A percentile compares a stretch with the other conserved stretches of the same genome.
These are phyloP conservation scores for Hesperia comma DNA, from an alignment of 2,888 invertebrate species.

Conservation along the genomic window DNA sequence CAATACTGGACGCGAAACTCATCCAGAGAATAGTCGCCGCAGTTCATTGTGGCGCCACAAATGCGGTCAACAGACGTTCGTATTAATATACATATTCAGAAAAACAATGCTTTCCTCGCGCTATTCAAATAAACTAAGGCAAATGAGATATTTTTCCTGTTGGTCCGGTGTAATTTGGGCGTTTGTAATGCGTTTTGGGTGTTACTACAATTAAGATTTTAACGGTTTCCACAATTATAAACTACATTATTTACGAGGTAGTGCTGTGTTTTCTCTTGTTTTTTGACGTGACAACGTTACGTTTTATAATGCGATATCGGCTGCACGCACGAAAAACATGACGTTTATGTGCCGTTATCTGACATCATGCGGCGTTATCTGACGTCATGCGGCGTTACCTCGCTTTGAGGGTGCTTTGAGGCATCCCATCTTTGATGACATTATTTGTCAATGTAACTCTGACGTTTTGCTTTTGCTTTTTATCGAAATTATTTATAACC, in stretches of 20 bases:
- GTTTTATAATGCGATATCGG: too few species aligned
- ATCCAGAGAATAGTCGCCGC: slow-evolving; percentile 76
- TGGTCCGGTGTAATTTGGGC: slow-evolving; percentile 52
- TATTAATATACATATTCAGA: slow-evolving; percentile 79
- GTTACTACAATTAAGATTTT: slow-evolving; percentile 22
- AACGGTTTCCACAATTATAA: slow-evolving; percentile 9
- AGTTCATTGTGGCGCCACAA: slow-evolving; percentile 77
- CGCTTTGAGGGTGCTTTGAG: too few species aligned
- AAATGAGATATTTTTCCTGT: slow-evolving; percentile 69
- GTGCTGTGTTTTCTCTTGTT: neutral
- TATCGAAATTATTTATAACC: too few species aligned
- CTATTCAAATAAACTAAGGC: slow-evolving; percentile 76
- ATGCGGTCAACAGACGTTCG: slow-evolving; percentile 78
- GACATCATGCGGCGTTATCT: too few species aligned
- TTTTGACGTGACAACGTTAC: too few species aligned
- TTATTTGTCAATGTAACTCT: too few species aligned
- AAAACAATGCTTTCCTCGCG: slow-evolving; percentile 76
- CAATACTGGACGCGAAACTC: slow-evolving; percentile 83
- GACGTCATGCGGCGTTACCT: too few species aligned
- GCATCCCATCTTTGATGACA: too few species aligned
- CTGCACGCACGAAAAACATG: too few species aligned
- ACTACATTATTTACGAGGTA: slow-evolving; percentile 3
- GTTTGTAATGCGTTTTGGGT: slow-evolving; percentile 36
- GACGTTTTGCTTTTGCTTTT: too few species aligned
- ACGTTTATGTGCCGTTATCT: too few species aligned